A percentile compares a stretch with the other conserved stretches of the same genome.
Evolutionary conservation across 92 coral and sea anemone genomes (phyloP).

Genomic region (Palythoa caribaeorum): DNA sequence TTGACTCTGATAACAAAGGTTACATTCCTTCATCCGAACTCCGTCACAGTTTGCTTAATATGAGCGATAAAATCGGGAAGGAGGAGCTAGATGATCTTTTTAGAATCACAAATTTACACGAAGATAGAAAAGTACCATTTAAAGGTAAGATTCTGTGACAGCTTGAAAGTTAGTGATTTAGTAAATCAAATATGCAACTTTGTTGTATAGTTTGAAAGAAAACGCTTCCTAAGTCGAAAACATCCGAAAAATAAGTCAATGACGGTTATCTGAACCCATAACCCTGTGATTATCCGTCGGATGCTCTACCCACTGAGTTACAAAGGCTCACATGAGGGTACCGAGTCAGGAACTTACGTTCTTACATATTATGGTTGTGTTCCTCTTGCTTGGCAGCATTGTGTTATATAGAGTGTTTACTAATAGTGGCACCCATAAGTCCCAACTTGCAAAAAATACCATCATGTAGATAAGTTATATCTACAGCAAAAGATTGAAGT

Average conservation of each 20-base stretch:
- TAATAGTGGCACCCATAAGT: no score
- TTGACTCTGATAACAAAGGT: conserved; percentile 79
- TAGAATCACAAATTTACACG: conserved; percentile 40
- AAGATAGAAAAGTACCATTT: conserved; percentile 65
- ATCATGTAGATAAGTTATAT: no score
- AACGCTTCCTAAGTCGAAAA: not conserved
- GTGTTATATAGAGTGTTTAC: no score
- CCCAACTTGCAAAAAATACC: no score
- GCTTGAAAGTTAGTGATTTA: not conserved
- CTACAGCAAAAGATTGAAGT: no score
- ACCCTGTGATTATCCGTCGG: no score
- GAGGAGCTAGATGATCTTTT: conserved; percentile 72
- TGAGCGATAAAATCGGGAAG: conserved; percentile 74
- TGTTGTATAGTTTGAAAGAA: not conserved
- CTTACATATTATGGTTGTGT: no score
- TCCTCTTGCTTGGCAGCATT: no score
- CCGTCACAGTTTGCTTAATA: conserved; percentile 63
- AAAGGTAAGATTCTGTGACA: conserved; percentile 54
- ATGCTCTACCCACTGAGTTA: no score
- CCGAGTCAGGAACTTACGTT: no score
- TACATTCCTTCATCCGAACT: conserved; percentile 77
- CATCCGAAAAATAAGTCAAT: not conserved
- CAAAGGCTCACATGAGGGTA: no score
- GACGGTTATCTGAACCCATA: no score
- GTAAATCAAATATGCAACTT: not conserved